A percentile compares a stretch with the other conserved stretches of the same genome.
Conservation (phyloP, 1,140 invertebrate genomes). For the Panulirus ornatus region DNA sequence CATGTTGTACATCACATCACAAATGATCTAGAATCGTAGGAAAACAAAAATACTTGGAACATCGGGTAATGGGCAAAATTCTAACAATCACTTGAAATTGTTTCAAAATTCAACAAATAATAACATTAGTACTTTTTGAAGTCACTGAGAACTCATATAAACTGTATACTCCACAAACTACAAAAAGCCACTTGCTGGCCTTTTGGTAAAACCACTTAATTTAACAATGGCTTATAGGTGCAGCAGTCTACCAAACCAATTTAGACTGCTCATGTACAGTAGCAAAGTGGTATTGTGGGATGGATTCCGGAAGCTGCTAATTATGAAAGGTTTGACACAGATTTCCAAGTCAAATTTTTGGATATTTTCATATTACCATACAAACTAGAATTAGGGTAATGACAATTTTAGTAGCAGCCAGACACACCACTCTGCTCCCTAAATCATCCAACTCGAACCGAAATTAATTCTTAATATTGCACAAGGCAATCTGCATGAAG, state of each 20-base stretch:
- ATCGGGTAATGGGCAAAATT: background rate
- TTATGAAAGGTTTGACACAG: too few relatives aligned
- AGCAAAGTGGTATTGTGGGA: background rate
- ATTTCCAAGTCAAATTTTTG: too few relatives aligned
- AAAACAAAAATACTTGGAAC: constrained; percentile 10
- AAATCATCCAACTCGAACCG: background rate
- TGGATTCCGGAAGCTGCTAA: background rate
- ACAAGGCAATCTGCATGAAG: background rate
- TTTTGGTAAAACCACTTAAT: background rate
- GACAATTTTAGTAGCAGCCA: background rate
- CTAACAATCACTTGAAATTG: background rate
- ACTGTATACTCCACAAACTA: background rate
- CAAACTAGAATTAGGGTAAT: background rate
- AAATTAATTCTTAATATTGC: background rate
- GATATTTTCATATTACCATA: background rate
- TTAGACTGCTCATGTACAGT: background rate
- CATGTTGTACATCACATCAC: constrained; percentile 18
- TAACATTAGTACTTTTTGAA: background rate
- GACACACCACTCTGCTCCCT: background rate
- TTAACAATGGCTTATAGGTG: background rate
- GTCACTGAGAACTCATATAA: background rate
- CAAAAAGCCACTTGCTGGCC: background rate
- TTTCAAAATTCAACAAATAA: background rate
- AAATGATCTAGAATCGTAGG: constrained; percentile 9
- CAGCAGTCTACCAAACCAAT: background rate